Evolutionary conservation across 2,113 vertebrate genomes (phyloP).

Genomic region (Lophotis ruficrista): DNA sequence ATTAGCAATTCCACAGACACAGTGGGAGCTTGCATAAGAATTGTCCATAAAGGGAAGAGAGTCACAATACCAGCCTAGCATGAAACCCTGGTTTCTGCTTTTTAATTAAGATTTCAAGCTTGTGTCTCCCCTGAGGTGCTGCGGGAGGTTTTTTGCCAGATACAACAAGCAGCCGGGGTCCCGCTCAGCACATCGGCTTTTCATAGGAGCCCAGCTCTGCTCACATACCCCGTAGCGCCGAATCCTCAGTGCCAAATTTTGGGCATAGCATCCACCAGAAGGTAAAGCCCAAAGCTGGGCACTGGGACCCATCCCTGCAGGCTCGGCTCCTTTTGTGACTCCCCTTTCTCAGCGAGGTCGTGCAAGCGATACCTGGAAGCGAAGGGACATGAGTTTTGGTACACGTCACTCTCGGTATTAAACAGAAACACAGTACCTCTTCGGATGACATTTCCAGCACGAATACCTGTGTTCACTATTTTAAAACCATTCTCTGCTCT

Average conservation of each 20-base stretch:
- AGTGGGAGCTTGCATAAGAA: slow-evolving; percentile 63
- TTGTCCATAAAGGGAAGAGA: slow-evolving; percentile 63
- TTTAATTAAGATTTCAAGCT: slow-evolving; percentile 74
- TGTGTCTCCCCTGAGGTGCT: slow-evolving; percentile 51
- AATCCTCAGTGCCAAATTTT: not conserved
- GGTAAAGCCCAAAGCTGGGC: rapidly evolving
- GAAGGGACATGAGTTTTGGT: rapidly evolving
- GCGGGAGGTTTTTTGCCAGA: not conserved
- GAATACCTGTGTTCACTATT: not conserved
- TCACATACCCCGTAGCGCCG: not conserved
- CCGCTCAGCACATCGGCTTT: slow-evolving; percentile 36
- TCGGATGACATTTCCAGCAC: not conserved
- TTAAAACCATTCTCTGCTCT: not conserved
- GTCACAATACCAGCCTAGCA: slow-evolving; percentile 60
- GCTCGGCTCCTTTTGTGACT: not conserved
- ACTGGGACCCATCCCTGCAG: not conserved
- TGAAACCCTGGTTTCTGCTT: slow-evolving; percentile 63
- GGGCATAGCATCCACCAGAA: not conserved
- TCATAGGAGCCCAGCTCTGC: not conserved
- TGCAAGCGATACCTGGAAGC: rapidly evolving
- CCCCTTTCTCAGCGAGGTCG: not conserved
- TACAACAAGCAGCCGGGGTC: slow-evolving; percentile 2
- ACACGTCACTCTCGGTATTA: rapidly evolving
- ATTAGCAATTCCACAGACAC: slow-evolving; percentile 69
- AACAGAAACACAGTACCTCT: not conserved